phyloP scores from a whole-genome alignment of 2,113 vertebrate genomes.

The Nesogale talazaci region DNA sequence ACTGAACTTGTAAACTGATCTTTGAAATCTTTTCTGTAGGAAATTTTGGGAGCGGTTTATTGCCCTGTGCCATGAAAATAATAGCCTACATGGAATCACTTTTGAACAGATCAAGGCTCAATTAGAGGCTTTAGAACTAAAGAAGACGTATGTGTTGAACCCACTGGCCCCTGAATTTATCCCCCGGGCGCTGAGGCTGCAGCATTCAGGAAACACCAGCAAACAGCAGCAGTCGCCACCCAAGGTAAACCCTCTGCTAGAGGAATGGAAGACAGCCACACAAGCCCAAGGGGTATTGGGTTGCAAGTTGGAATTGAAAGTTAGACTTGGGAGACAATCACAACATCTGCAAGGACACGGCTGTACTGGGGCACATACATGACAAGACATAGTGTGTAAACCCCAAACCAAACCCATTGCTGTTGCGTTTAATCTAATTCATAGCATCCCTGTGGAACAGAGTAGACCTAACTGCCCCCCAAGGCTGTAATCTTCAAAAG shows the following conservation, averaged over 20 bases:
- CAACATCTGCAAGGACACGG: slow-evolving; percentile 22
- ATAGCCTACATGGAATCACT: slow-evolving; percentile 98
- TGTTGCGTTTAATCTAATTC: neutral
- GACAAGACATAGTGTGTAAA: neutral
- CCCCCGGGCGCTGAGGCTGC: slow-evolving; percentile 94
- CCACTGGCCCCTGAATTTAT: slow-evolving; percentile 98
- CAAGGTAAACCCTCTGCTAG: slow-evolving; percentile 88
- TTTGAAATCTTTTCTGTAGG: slow-evolving; percentile 85
- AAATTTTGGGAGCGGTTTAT: slow-evolving; percentile 99
- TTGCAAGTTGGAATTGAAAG: slow-evolving; percentile 1
- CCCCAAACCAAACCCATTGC: neutral
- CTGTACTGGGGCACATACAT: neutral
- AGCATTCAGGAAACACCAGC: slow-evolving; percentile 87
- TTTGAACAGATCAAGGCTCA: slow-evolving; percentile 99
- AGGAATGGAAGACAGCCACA: neutral
- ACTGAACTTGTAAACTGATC: slow-evolving; percentile 29
- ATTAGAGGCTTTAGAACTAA: slow-evolving; percentile 97
- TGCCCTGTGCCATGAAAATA: slow-evolving; percentile 96
- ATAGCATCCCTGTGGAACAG: neutral
- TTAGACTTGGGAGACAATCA: neutral
- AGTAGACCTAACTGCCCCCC: neutral
- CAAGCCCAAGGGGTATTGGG: neutral
- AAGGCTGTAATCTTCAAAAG: neutral
- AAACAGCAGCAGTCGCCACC: slow-evolving; percentile 96
- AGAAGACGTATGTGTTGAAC: slow-evolving; percentile 99